Base-by-base conservation (phyloP, 2,113 vertebrate species). In the Reinhardtius hippoglossoides region DNA sequence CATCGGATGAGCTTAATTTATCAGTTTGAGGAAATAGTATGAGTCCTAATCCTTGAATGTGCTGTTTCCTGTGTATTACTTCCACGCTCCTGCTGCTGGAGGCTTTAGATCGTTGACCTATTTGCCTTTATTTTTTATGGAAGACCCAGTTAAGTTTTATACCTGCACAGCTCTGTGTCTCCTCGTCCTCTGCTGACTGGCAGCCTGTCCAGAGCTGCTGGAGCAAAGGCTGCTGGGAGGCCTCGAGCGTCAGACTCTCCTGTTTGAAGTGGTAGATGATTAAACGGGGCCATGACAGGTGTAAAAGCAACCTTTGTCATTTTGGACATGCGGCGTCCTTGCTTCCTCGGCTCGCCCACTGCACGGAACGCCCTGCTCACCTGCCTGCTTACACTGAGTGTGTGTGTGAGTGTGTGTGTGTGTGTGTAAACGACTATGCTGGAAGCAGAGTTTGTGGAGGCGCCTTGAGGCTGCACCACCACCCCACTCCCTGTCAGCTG, bases 231-330 rank as follows among this genome's bases (percentile, higher is more conserved):
- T 92, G 80, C 81, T 87, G 85, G 81, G 91, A 88, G 85, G 67
- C 82, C 84, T 85, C 12, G 77, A 84, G 73, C 67, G 58, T 65
- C 92, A 93, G 93, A 90, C 94, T 66, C 70, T 93, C 93, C 94
- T 96, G 96, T 97, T 97, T 96, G 95, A 94, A 96, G 95, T 95
- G 93, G 98, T 98, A 97, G 98, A 99, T 99, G 95, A 98, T 99
- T 99, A 98, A 99, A 96, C 97, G 90, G 92, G 83, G 83, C 93
- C 83, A 73, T 82, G 92, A 94, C 96, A 97, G 97, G 97, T 98
- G 97, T 98, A 97, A 98, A 98, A 94, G 96, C 94, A 97, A 98
- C 97, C 97, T 98, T 98, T 98, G 98, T 97, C 96, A 96, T 96
- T 90, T 84, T 93, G 92, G 92, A 94, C 83, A 82, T 80, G 73